These are phyloP conservation scores for Ahaetulla prasina DNA, from an alignment of 2,113 vertebrate species.

Conservation along the genomic window DNA sequence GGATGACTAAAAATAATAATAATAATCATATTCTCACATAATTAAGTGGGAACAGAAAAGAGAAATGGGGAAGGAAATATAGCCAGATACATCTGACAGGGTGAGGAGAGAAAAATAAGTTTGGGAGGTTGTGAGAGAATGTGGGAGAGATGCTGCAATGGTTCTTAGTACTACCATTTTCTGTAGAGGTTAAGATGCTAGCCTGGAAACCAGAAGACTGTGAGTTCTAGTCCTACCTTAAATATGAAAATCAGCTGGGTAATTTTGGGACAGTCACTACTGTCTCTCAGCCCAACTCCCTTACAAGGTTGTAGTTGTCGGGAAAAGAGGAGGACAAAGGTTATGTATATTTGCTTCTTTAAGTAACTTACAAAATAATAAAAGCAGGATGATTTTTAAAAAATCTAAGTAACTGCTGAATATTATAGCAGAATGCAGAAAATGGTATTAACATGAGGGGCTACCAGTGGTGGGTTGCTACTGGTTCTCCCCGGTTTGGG, in stretches of 20 bases:
- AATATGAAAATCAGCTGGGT: too few relatives aligned
- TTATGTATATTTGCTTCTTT: not conserved
- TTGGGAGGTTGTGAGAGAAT: not conserved
- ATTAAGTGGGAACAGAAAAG: not conserved
- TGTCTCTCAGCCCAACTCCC: too few relatives aligned
- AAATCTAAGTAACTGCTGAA: not conserved
- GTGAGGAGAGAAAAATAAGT: not conserved
- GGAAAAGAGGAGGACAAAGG: too few relatives aligned
- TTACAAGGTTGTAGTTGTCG: too few relatives aligned
- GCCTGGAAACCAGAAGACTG: too few relatives aligned
- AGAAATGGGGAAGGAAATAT: not conserved
- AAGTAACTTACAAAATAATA: not conserved
- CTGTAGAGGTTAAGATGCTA: too few relatives aligned
- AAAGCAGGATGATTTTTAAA: not conserved
- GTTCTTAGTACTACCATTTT: not conserved
- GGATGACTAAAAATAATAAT: not conserved
- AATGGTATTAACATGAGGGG: not conserved
- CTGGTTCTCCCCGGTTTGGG: too few relatives aligned
- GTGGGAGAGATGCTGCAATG: not conserved
- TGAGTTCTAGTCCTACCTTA: too few relatives aligned
- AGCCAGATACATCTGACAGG: not conserved
- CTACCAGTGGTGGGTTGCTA: not conserved
- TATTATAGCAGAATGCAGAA: not conserved
- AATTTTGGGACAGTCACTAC: too few relatives aligned
- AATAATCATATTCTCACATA: not conserved